A percentile compares a stretch with the other conserved stretches of the same genome.
Conservation (phyloP, 2,797 vertebrate genomes). For the Esox lucius region DNA sequence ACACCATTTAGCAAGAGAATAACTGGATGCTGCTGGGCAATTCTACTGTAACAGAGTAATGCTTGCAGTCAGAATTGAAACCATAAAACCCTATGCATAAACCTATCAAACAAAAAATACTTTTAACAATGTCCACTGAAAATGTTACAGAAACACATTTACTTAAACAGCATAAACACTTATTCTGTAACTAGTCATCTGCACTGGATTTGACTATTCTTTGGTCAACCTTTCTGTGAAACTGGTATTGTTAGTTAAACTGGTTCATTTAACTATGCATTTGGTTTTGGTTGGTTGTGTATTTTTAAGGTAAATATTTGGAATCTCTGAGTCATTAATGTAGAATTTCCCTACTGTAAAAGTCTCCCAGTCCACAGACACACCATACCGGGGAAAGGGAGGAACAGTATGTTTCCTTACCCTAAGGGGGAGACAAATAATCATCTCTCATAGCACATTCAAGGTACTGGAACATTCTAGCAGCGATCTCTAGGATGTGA, state of each 20-base stretch:
- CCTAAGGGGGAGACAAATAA: conserved; percentile 74
- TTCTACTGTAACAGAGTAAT: not conserved
- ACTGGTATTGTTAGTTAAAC: too few relatives aligned
- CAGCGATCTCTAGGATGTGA: not conserved
- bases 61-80: too few relatives aligned
- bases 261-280: too few relatives aligned
- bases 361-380: not conserved
- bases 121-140: not conserved
- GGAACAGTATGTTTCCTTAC: conserved; percentile 63
- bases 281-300: too few relatives aligned
- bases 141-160: too few relatives aligned
- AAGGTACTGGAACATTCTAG: conserved; percentile 16
- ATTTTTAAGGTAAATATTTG: too few relatives aligned
- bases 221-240: too few relatives aligned
- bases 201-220: too few relatives aligned
- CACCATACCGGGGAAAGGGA: not conserved
- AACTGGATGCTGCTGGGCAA: not conserved
- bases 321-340: too few relatives aligned
- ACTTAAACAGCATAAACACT: too few relatives aligned
- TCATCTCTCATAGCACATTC: conserved; percentile 44
- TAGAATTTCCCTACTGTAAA: not conserved
- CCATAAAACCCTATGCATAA: too few relatives aligned
- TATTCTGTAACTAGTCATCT: too few relatives aligned
- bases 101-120: not conserved
- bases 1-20: not conserved